These are phyloP conservation scores for Sphaerolaimus hirsutus DNA, from an alignment of 2,888 invertebrate species.

Conservation along the genomic window DNA sequence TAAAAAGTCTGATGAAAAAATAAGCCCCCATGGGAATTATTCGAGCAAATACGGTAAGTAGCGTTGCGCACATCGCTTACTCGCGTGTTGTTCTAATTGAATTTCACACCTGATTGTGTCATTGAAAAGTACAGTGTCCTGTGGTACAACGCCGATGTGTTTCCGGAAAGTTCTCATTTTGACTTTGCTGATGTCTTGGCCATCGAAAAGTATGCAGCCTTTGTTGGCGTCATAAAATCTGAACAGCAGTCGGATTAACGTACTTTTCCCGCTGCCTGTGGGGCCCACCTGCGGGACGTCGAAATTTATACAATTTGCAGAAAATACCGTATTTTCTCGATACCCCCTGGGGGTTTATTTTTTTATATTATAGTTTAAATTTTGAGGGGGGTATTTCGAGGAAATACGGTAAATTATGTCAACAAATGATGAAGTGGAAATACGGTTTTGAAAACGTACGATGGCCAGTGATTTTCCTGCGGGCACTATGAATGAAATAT, in stretches of 20 bases:
- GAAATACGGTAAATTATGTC: too few relatives aligned
- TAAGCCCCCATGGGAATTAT: too few relatives aligned
- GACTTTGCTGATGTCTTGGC: slow-evolving; percentile 26
- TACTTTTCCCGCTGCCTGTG: slow-evolving; percentile 31
- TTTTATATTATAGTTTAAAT: too few relatives aligned
- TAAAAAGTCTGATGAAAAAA: too few relatives aligned
- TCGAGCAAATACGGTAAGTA: too few relatives aligned
- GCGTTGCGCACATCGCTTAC: too few relatives aligned
- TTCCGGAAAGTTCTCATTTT: slow-evolving; percentile 30
- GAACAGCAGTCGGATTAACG: slow-evolving; percentile 32
- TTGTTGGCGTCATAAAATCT: slow-evolving; percentile 30
- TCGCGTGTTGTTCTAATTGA: background rate
- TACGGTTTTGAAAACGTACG: slow-evolving; percentile 11
- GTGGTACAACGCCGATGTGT: slow-evolving; percentile 35
- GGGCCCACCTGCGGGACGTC: slow-evolving; percentile 27
- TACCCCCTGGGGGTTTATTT: too few relatives aligned
- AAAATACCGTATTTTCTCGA: too few relatives aligned
- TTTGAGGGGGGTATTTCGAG: too few relatives aligned
- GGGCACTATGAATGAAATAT: slow-evolving; percentile 35
- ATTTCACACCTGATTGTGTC: slow-evolving; percentile 15
- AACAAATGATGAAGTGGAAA: background rate
- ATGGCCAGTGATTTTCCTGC: slow-evolving; percentile 52
- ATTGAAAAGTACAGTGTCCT: slow-evolving; percentile 27
- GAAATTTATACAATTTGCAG: too few relatives aligned
- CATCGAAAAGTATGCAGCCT: slow-evolving; percentile 28